Percentiles rank a stretch among this genome's conserved stretches.
phyloP scores from a whole-genome alignment of 2,113 vertebrate species.

The Neogale vison region DNA sequence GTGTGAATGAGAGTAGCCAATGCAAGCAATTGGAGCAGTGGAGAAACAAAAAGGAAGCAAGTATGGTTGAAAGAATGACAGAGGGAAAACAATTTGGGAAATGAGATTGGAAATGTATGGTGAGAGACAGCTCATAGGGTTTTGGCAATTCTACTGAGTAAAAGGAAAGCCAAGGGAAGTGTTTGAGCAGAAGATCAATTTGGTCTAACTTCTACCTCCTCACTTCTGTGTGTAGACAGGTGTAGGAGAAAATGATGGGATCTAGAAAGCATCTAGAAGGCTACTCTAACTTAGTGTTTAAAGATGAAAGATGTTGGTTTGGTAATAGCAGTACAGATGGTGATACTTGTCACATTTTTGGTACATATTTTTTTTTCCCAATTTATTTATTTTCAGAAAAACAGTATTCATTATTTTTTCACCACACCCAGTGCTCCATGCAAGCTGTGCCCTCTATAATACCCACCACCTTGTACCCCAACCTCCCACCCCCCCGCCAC shows the following conservation, averaged over 20 bases:
- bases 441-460: no score
- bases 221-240: background rate
- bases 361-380: background rate
- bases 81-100: background rate
- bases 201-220: background rate
- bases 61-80: background rate
- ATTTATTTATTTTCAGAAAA: no score
- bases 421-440: no score
- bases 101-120: background rate
- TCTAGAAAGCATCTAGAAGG: background rate
- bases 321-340: background rate
- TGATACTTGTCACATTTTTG: background rate
- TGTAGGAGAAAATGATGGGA: background rate
- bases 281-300: background rate
- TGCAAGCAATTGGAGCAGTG: background rate
- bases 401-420: no score
- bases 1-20: background rate
- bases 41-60: background rate
- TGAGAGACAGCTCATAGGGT: background rate
- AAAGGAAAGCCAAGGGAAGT: background rate
- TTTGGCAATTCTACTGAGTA: background rate
- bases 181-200: background rate
- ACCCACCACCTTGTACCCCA: no score
- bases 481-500: no score
- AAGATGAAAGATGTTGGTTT: background rate